Conservation (phyloP, 2,888 invertebrate genomes). For the Tridacna crocea region DNA sequence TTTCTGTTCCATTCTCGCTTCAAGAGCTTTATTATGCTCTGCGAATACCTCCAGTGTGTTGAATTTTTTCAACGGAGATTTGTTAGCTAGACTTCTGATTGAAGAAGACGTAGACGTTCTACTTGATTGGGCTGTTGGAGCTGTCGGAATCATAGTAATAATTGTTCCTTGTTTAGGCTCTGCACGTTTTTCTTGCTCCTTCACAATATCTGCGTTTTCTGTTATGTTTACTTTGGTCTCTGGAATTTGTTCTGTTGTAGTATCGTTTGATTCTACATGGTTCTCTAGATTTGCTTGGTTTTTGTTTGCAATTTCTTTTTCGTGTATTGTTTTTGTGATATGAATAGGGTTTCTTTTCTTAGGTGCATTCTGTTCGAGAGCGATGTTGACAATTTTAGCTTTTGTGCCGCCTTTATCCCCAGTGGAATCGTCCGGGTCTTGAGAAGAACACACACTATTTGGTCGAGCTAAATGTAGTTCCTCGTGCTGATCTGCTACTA, state of each 20-base stretch:
- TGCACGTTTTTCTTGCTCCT: neutral
- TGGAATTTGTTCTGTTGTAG: neutral
- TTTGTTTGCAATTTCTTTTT: neutral
- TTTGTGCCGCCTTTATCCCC: slow-evolving; percentile 37
- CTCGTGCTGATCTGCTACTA: slow-evolving; percentile 8
- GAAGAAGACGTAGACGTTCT: slow-evolving; percentile 39
- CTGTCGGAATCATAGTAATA: slow-evolving; percentile 57
- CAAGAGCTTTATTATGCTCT: slow-evolving; percentile 31
- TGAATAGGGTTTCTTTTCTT: slow-evolving; percentile 23
- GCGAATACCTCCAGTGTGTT: slow-evolving; percentile 62
- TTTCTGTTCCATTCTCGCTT: slow-evolving; percentile 30
- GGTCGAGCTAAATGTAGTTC: slow-evolving; percentile 6
- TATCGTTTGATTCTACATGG: neutral
- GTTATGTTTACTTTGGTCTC: neutral
- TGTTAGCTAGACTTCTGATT: slow-evolving; percentile 34
- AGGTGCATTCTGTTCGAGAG: slow-evolving; percentile 33
- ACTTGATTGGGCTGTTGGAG: slow-evolving; percentile 48
- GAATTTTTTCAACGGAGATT: slow-evolving; percentile 54
- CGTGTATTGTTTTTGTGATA: neutral
- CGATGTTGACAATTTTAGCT: slow-evolving; percentile 48
- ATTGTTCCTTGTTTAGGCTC: slow-evolving; percentile 28
- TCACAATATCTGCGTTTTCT: neutral
- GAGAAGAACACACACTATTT: slow-evolving; percentile 16
- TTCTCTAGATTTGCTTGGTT: neutral
- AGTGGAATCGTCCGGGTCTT: neutral